These are phyloP conservation scores for Bothrops jararaca DNA, from an alignment of 2,113 vertebrate species.

Conservation along the genomic window DNA sequence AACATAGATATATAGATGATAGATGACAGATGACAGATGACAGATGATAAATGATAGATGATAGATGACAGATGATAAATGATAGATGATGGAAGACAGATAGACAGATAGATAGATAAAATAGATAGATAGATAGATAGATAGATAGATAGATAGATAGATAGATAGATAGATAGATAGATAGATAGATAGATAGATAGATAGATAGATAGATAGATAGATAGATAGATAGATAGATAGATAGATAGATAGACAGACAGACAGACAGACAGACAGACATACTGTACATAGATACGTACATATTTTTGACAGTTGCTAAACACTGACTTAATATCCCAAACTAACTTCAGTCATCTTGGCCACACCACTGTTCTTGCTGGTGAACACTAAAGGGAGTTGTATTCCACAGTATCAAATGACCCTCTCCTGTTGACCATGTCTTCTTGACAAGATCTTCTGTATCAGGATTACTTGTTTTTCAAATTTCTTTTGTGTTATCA, in stretches of 20 bases:
- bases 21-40: no score
- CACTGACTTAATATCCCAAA: neutral
- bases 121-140: neutral
- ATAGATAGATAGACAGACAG: no score
- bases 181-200: no score
- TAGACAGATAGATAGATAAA: neutral
- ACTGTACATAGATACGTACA: neutral
- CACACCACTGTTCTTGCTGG: neutral
- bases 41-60: no score
- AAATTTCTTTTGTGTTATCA: neutral
- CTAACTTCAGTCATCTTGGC: neutral
- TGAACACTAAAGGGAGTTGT: neutral
- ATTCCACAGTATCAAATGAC: neutral
- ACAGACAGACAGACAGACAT: no score
- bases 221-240: no score
- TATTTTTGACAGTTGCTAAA: neutral
- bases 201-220: accelerated
- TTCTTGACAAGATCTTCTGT: neutral
- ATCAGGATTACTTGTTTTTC: neutral
- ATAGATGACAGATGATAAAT: no score
- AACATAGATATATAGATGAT: neutral
- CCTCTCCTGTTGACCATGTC: neutral
- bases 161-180: no score
- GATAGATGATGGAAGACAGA: no score
- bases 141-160: no score